These are phyloP conservation scores for Siniperca chuatsi DNA, from an alignment of 2,113 vertebrate species.

Conservation along the genomic window DNA sequence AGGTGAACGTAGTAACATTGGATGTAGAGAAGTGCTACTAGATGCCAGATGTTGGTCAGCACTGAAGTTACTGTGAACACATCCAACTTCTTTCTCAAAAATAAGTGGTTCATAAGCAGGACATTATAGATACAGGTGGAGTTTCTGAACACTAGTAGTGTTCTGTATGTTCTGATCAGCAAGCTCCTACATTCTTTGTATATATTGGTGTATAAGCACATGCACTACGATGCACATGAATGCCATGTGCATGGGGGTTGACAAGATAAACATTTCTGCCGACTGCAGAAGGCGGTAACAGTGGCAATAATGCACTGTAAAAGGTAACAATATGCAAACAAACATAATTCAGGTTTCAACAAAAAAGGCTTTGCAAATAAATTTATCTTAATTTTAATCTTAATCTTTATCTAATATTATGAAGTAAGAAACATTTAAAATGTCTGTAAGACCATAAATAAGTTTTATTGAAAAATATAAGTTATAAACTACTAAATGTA, in stretches of 20 bases:
- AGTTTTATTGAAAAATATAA: not conserved
- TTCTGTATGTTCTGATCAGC: not conserved
- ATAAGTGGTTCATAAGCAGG: not conserved
- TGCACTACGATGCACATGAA: not conserved
- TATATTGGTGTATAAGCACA: not conserved
- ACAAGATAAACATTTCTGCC: no score
- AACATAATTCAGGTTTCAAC: not conserved
- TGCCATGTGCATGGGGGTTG: not conserved
- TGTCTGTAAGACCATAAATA: no score
- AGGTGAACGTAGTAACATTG: not conserved
- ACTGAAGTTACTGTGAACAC: not conserved
- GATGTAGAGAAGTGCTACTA: not conserved
- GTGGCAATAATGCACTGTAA: not conserved
- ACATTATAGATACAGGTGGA: not conserved
- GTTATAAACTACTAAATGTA: not conserved
- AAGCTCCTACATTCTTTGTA: not conserved
- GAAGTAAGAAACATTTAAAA: not conserved
- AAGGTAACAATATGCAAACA: not conserved
- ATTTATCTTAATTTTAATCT: no score
- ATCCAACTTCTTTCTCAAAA: not conserved
- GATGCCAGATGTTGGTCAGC: slow-evolving; percentile 4
- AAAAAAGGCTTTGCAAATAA: not conserved
- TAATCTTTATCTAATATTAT: not conserved
- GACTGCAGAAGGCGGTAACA: not conserved
- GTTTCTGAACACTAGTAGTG: slow-evolving; percentile 1